Evolutionary conservation across 2,888 invertebrate genomes (phyloP), one percentile per base, ranked within the genome.

Genomic region (Harpagoxenus sublaevis): DNA sequence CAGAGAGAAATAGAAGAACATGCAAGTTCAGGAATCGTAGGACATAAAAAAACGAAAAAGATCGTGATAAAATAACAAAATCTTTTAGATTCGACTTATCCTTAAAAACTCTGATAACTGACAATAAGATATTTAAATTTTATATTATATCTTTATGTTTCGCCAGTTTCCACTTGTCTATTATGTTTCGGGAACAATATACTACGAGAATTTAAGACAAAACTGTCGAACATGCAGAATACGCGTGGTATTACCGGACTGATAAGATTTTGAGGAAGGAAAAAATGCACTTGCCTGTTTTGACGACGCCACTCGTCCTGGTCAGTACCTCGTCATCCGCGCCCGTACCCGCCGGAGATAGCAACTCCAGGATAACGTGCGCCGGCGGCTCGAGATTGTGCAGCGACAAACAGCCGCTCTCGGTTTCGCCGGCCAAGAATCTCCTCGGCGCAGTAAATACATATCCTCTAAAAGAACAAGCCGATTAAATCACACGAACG

Each of bases 361-460:
- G 79, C 23, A 95, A 83, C 53, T 94, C 93, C 45, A 95, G 86
- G 55, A 91, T 83, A 89, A 94, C 91, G 73, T 93, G 92, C 48
- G 92, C 94, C 65, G 94, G 95, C 42, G 94, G 92, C 53, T 94
- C 93, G 74, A 95, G 86, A 91, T 94, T 94, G 88, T 95, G 94
- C 48, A 95, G 85, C 8, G 95, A 94, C 31, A 95, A 88, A 85
- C 94, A 95, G 5, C 93, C 93, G 70, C 91, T 93, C 74, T 93
- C 94, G 31, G 92, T 92, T 78, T 94, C 93, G 2, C 94, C 95
- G 8, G 94, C 93, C n/a, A 94, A 87, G 57, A 95, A 91, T 78
- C 90, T 90, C 77, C 93, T 93, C 6, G 95, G 94, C 5, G 93
- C 93, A 4, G 93, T 94, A 73, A 95, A 94, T 3, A 95, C 89